Evolutionary conservation across 64 coral and sea anemone species (phyloP), one percentile per base, ranked within the genome.

Genomic region (Catalaphyllia jardinei): DNA sequence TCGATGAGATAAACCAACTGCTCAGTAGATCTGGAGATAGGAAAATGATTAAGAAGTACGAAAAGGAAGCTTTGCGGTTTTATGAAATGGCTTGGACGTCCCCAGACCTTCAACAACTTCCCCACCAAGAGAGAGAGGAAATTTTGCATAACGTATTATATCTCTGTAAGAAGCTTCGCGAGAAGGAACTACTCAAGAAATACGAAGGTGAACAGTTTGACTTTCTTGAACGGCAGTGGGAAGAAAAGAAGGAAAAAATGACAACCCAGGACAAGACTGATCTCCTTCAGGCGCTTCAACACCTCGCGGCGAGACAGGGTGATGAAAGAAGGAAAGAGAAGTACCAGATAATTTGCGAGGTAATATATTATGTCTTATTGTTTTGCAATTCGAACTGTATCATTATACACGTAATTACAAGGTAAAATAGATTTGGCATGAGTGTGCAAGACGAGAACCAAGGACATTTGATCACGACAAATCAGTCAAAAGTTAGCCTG

Each of bases 1-100:
- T 69, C 65, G 65, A 69, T 25, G 8, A 69, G 24, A 69, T 69
- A 20, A 69, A n/a, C 65, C 10, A 24, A 27, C 65, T 24, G 65
- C 65, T 69, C 9, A 12, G 11, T 69, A 0, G 0, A n/a, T 69
- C 4, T 25, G 65, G 22, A 69, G 65, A 69, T 22, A n/a, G 24
- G 11, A 69, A 69, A 69, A 69, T 69, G 65, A 28, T 25, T 10
- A 69, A 27, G 22, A 69, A 69, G 25, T 69, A 69, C 12, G 10
- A 27, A 22, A 69, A 69, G 65, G 51, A 54, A 25, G 51, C 24
- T 57, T 29, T 57, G 76, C n/a, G 55, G 51, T 69, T 69, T 69
- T 69, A 69, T 69, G 65, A 27, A 69, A 29, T 69, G 65, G 76
- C 24, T 55, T 79, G 50, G 49, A 79, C 15, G 55, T 79, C 76